These are phyloP conservation scores for Dicroscelio sp. DNA, from an alignment of 2,888 invertebrate genomes.

Conservation along the genomic window DNA sequence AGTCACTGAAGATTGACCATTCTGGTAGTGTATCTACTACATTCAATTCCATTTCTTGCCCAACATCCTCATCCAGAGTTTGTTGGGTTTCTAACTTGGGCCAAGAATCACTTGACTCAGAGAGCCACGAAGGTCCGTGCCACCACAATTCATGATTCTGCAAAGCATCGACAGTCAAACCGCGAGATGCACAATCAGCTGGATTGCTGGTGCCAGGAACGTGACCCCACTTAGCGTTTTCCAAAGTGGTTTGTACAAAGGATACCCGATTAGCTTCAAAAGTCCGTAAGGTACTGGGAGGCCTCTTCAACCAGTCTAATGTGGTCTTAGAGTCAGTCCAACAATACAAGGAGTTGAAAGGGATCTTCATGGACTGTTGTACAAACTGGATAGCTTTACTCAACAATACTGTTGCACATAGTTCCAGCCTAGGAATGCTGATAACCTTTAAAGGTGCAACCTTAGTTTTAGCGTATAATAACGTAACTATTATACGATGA, in stretches of 20 bases:
- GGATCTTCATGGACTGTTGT: background rate
- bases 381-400: background rate
- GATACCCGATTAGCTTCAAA: slow-evolving; percentile 44
- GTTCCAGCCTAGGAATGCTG: slow-evolving; percentile 31
- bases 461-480: slow-evolving; percentile 29
- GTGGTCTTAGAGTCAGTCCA: slow-evolving; percentile 49
- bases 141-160: slow-evolving; percentile 12
- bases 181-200: slow-evolving; percentile 19
- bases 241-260: background rate
- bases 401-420: slow-evolving; percentile 31
- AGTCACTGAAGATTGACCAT: background rate
- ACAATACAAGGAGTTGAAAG: background rate
- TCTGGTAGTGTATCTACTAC: background rate
- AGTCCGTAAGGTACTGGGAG: background rate
- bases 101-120: background rate
- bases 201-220: slow-evolving; percentile 11
- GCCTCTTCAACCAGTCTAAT: slow-evolving; percentile 30
- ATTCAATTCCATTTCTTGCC: background rate
- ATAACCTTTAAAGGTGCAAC: slow-evolving; percentile 22
- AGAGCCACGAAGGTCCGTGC: slow-evolving; percentile 8
- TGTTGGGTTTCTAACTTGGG: too few relatives aligned
- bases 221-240: background rate
- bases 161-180: background rate
- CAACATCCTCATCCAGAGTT: too few relatives aligned
- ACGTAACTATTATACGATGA: background rate